Conservation (phyloP, 2,888 invertebrate species). For the Dilophus febrilis region DNA sequence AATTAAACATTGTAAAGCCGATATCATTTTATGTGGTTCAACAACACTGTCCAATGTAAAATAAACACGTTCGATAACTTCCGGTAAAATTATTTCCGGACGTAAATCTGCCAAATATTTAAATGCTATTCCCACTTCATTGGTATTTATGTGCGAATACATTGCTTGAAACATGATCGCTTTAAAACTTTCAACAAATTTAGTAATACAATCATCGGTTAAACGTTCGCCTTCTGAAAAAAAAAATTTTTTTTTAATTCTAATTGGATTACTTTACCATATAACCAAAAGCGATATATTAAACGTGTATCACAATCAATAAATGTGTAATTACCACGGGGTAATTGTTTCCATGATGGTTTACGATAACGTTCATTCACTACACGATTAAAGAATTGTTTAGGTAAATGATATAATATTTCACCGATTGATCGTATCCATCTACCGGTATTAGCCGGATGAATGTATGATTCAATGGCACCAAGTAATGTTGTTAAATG, state of each 20-base stretch:
- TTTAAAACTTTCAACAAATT: slow-evolving; percentile 59
- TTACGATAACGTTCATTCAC: slow-evolving; percentile 25
- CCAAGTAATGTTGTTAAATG: slow-evolving; percentile 66
- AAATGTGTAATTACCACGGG: too few species aligned
- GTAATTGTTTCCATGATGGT: slow-evolving; percentile 29
- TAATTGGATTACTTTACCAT: too few species aligned
- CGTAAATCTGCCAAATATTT: slow-evolving; percentile 61
- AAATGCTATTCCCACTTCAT: slow-evolving; percentile 47
- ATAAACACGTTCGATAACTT: slow-evolving; percentile 62
- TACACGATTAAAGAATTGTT: slow-evolving; percentile 42
- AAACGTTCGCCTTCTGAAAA: too few species aligned
- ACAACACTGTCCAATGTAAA: slow-evolving; percentile 68
- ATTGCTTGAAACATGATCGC: slow-evolving; percentile 61
- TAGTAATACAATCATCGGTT: slow-evolving; percentile 61
- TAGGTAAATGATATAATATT: slow-evolving; percentile 48
- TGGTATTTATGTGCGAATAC: slow-evolving; percentile 50
- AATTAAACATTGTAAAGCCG: slow-evolving; percentile 51
- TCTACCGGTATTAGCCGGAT: slow-evolving; percentile 73
- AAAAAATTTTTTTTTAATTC: too few species aligned
- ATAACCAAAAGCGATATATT: too few species aligned
- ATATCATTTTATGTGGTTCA: slow-evolving; percentile 70
- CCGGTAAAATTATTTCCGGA: slow-evolving; percentile 69
- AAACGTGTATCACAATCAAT: too few species aligned
- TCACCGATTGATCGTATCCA: slow-evolving; percentile 57
- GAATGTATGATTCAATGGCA: slow-evolving; percentile 70